Percentiles rank a stretch among this genome's conserved stretches.
Conservation (phyloP, 1,140 invertebrate species). For the Drosophila kepulauana region DNA sequence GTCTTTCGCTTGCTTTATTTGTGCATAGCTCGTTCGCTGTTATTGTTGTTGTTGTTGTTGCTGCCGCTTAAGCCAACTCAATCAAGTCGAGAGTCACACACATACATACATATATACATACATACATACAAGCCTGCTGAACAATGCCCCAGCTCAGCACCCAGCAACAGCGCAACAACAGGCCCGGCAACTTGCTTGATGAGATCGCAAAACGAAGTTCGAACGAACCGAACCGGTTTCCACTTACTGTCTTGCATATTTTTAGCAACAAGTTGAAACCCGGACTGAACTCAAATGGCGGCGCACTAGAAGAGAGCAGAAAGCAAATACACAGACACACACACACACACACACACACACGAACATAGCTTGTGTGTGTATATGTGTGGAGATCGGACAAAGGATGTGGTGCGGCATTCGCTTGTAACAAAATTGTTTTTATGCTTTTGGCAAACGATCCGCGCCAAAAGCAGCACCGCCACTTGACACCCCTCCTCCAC, state of each 20-base stretch:
- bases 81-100: constrained; percentile 72
- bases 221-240: constrained; percentile 51
- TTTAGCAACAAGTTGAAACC: constrained; percentile 54
- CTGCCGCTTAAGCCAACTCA: constrained; percentile 53
- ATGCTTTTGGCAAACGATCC: constrained; percentile 52
- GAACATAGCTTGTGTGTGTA: constrained; percentile 36
- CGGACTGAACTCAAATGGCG: constrained; percentile 14
- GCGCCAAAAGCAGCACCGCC: constrained; percentile 55
- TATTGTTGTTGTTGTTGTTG: constrained; percentile 34
- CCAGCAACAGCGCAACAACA: constrained; percentile 75
- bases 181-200: constrained; percentile 43
- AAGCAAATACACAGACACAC: constrained; percentile 10
- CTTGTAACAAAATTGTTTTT: constrained; percentile 75
- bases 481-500: background rate
- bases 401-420: constrained; percentile 57
- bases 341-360: constrained; percentile 15
- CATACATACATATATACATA: background rate
- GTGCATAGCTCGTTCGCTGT: constrained; percentile 46
- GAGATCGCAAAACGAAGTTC: constrained; percentile 15
- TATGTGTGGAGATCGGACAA: constrained; percentile 62
- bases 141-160: constrained; percentile 41
- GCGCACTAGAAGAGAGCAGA: background rate
- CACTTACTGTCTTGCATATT: constrained; percentile 54
- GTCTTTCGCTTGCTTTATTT: constrained; percentile 71
- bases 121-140: no score